Evolutionary conservation across 1,140 invertebrate species (phyloP).

Genomic region (Geopemphigus sp.): DNA sequence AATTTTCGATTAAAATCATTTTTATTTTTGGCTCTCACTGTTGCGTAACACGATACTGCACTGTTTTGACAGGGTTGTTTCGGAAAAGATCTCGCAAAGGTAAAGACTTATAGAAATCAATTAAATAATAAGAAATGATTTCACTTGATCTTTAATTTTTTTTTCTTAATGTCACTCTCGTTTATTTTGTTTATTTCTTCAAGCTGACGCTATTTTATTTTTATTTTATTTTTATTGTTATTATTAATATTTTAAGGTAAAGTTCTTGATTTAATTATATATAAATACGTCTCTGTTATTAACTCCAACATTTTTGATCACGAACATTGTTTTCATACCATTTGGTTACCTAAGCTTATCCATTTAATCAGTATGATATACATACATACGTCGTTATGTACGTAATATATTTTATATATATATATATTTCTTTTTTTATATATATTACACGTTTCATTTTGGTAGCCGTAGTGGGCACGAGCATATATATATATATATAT

Average conservation of each 20-base stretch:
- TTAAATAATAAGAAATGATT: conserved; percentile 54
- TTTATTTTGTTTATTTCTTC: conserved; percentile 49
- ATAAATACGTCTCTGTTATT: not conserved
- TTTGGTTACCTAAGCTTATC: not conserved
- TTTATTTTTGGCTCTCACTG: conserved; percentile 53
- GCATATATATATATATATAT: not conserved
- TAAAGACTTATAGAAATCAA: conserved; percentile 51
- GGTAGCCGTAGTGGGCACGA: conserved; percentile 18
- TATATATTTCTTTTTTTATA: not conserved
- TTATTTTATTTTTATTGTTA: conserved; percentile 5
- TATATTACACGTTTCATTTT: conserved; percentile 18
- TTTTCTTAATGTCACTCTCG: conserved; percentile 40
- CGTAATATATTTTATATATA: not conserved
- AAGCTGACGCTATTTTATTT: conserved; percentile 33
- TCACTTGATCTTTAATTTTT: conserved; percentile 42
- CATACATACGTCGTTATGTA: too few relatives aligned
- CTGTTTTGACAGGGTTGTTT: conserved; percentile 71
- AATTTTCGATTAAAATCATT: conserved; percentile 42
- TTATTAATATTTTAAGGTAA: not conserved
- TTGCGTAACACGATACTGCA: conserved; percentile 54
- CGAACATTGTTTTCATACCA: conserved; percentile 7
- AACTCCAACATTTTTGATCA: conserved; percentile 31
- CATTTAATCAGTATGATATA: not conserved
- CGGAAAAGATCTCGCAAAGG: conserved; percentile 83
- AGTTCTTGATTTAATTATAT: not conserved